Base-by-base conservation (phyloP, 2,888 invertebrate species). In the Cheilosia soror region DNA sequence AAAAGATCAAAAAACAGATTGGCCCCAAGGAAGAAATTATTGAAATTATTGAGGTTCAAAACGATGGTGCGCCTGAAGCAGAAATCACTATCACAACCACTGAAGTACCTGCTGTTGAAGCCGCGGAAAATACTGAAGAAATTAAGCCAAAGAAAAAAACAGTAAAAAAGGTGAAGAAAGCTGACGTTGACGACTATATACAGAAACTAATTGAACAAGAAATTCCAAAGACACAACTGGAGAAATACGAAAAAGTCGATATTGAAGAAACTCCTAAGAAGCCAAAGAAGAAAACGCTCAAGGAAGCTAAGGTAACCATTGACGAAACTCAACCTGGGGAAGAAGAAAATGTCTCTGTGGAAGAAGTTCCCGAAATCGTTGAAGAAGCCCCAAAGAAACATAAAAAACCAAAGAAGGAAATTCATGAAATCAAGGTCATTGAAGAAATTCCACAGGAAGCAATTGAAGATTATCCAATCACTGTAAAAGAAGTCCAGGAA, bases 11-110 rank as follows among this genome's bases (percentile, higher is more conserved):
- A 81, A 93, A 93, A 84, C 90, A 91, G 63, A 86, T 90, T 20
- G 93, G 93, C 51, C 92, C 92, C n/a, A 92, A 93, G 81, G 91
- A 93, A 88, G 93, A 93, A 89, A 90, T 92, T 5, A 93, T 93
- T 11, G 92, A 93, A 89, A 92, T 93, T 69, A 89, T 91, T 49
- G 93, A 90, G 78, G 90, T 90, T 55, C 90, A 91, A 88, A 90
- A 90, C 72, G 93, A 91, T 84, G 92, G 91, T 66, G 90, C 91
- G 86, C 93, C 93, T 71, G 89, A 93, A 89, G 91, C 92, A 65
- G 92, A 93, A 75, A 91, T 93, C 6, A 91, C 91, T 11, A 91
- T 93, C 0, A 89, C 86, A 53, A 88, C 89, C 1, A 88, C 89
- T 57, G 91, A 90, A 53, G 42, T 83, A 0, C 85, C 88, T 42